Evolutionary conservation across 2,797 vertebrate genomes (phyloP), one percentile per base, ranked within the genome.

Genomic region (Micromesistius poutassou): DNA sequence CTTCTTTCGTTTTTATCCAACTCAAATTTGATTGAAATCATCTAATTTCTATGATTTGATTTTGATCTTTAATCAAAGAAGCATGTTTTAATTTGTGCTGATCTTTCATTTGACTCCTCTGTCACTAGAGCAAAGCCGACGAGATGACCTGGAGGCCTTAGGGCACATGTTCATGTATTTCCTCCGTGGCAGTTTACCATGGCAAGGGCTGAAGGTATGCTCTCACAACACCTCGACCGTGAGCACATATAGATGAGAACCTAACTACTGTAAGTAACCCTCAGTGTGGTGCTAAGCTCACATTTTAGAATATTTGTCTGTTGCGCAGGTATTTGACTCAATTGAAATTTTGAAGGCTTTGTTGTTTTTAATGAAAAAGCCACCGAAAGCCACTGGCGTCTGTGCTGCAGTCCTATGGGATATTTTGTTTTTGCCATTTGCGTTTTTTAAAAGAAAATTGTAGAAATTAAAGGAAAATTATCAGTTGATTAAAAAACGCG

Each of bases 81-180:
- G 36, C 25, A 22, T 50, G 19, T 16, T 16, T 50, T 19, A 16
- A 19, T 50, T 50, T 50, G 16, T 50, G 46, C 12, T 1, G 8
- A 0, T 28, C n/a, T 28, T 68, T 12, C 62, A 68, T 28, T 68
- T 28, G 31, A 46, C 19, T 46, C 30, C 25, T 46, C 33, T 35
- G 42, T 75, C 84, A 91, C 79, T 77, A 99, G 98, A 99, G 89
- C 98, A 99, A 96, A 99, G 98, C 91, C 95, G 98, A 75, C 93
- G 98, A 86, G 98, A 99, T 19, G 98, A 99, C 94, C 94, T 99
- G 88, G 98, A 99, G 93, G 98, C 98, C 80, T 95, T 99, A 71
- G 98, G 98, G 90, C 98, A 99, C 93, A 99, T 99, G 98, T 98
- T 99, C 90, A 98, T 99, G 98, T 99, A 99, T 93, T 99, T 99